phyloP scores from a whole-genome alignment of 2,113 vertebrate genomes.

The Cyanocitta stelleri region DNA sequence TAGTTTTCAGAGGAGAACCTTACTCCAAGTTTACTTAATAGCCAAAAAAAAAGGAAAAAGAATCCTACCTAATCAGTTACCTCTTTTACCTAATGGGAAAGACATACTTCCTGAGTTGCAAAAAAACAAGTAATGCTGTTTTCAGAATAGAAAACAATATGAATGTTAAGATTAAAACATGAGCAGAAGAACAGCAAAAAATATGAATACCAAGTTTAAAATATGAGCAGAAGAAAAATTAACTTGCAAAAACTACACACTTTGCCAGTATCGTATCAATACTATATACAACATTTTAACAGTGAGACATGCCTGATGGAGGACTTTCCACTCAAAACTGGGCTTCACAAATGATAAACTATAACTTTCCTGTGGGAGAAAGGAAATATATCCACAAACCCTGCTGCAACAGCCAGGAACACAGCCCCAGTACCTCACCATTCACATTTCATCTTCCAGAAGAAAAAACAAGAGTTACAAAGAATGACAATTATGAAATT shows the following conservation, averaged over 20 bases:
- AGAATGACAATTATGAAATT: not conserved
- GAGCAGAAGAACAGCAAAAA: not conserved
- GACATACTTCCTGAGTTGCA: not conserved
- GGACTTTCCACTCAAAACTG: not conserved
- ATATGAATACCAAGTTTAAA: not conserved
- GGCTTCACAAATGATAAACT: not conserved
- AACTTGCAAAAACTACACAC: not conserved
- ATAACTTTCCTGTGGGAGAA: not conserved
- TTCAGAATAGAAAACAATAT: not conserved
- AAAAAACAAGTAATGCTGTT: not conserved
- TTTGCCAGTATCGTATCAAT: accelerated
- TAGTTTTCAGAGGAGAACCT: not conserved
- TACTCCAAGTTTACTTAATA: not conserved
- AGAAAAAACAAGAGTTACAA: not conserved
- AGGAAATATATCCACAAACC: not conserved
- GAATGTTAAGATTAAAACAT: not conserved
- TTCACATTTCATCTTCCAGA: not conserved
- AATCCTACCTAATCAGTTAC: not conserved
- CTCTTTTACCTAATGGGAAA: not conserved
- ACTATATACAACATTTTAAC: not conserved
- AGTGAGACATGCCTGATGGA: not conserved
- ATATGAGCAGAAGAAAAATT: not conserved
- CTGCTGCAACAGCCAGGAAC: not conserved
- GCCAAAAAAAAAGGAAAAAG: not conserved
- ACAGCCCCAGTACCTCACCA: not conserved